Base-by-base conservation (phyloP, 2,797 vertebrate species). In the Pelodytes ibericus region DNA sequence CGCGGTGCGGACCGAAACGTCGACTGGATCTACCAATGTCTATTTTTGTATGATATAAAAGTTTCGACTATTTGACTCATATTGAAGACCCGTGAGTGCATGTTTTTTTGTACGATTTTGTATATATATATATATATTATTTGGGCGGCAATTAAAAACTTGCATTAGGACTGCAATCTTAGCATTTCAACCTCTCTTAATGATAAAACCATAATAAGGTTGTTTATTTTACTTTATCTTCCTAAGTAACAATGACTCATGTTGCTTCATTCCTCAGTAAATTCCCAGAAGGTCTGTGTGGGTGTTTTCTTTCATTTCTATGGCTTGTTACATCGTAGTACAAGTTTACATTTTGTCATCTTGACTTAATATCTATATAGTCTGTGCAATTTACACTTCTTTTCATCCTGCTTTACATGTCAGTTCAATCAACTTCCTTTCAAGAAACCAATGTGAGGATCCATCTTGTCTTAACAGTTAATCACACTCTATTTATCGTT, bases 401-500 rank as follows among this genome's bases (percentile, higher is more conserved):
- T 49, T 77, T 66, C 25, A 66, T 59, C 22, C n/a, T 30, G 51
- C 33, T 31, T 57, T 30, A 16, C 8, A 64, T 13, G n/a, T 64
- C 27, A 22, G 3, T 24, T 44, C 4, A 6, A 57, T 65, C 58
- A 26, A 47, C 56, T 57, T 53, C 44, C 15, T 56, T n/a, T 30
- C 60, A 61, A 26, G 60, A 57, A 30, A 30, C 47, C 47, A 29
- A 27, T 10, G 22, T 67, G 20, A 79, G 24, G 27, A 56, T 72
- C 61, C 24, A 73, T 73, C 58, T 22, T 68, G 36, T 68, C 18
- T 33, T 26, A 20, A 77, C 30, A 61, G 49, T 68, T 39, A 73
- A 73, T 77, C 62, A 63, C 61, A 41, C 61, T 68, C 66, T 68
- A 72, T 79, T 66, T 73, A 56, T 47, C 15, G 13, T 60, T 79